Percentiles rank a stretch among this genome's conserved stretches.
Evolutionary conservation across 2,888 invertebrate genomes (phyloP).

Genomic region (Drosophila hamatofila): DNA sequence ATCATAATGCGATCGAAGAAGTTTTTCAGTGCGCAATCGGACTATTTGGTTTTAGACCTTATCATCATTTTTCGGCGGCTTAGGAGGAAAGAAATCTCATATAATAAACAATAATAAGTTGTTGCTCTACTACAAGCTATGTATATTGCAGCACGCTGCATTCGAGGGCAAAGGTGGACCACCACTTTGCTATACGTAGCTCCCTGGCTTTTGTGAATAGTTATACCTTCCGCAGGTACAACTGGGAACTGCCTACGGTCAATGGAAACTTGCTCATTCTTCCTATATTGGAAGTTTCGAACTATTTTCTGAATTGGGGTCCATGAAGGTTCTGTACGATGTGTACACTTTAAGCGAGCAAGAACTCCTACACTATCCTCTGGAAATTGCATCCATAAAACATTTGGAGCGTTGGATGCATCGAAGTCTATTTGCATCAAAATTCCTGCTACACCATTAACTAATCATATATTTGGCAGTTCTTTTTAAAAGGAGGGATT

Average conservation of each 20-base stretch:
- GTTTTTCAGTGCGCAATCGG: neutral
- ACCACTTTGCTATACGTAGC: constrained; percentile 1
- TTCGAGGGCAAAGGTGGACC: neutral
- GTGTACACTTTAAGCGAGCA: neutral
- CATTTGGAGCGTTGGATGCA: neutral
- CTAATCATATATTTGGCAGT: neutral
- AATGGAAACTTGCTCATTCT: neutral
- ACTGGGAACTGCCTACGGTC: neutral
- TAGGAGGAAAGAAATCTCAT: neutral
- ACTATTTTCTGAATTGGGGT: neutral
- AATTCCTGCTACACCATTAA: neutral
- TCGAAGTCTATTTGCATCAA: neutral
- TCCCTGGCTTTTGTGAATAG: neutral
- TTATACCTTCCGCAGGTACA: neutral
- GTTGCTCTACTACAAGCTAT: neutral
- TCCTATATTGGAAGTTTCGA: neutral
- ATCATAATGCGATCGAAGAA: neutral
- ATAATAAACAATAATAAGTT: neutral
- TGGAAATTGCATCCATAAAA: constrained; percentile 1
- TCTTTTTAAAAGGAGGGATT: neutral
- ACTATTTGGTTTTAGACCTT: neutral
- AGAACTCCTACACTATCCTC: neutral
- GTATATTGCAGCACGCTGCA: neutral
- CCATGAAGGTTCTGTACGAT: neutral
- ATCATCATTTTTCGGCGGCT: neutral